Evolutionary conservation across 2,113 vertebrate genomes (phyloP).

Genomic region (Rhodinocichla rosea): DNA sequence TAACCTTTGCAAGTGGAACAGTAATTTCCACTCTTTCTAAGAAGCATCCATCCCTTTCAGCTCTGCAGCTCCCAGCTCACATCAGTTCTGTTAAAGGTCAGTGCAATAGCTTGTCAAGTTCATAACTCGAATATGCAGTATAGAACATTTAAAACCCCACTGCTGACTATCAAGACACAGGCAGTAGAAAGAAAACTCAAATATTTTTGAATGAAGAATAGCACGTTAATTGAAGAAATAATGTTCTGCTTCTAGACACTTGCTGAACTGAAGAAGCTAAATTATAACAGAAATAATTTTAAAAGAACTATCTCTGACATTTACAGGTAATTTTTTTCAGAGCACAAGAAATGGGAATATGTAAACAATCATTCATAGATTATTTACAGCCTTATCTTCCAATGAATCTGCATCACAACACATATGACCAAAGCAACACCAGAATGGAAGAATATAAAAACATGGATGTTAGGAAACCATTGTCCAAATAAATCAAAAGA

Average conservation of each 20-base stretch:
- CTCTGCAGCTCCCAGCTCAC: neutral
- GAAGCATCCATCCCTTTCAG: neutral
- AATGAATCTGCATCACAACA: neutral
- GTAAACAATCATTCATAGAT: neutral
- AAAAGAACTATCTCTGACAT: neutral
- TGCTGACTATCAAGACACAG: neutral
- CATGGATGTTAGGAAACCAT: neutral
- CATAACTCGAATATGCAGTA: neutral
- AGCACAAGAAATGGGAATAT: neutral
- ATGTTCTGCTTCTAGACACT: neutral
- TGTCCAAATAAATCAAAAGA: neutral
- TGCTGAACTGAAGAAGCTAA: neutral
- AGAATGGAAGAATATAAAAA: neutral
- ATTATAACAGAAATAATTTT: neutral
- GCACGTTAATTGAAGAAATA: neutral
- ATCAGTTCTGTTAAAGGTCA: neutral
- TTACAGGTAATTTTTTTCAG: neutral
- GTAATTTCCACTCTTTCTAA: neutral
- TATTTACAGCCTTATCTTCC: neutral
- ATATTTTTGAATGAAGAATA: neutral
- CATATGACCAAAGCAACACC: neutral
- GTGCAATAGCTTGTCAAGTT: neutral
- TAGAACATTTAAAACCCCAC: neutral
- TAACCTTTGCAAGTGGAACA: neutral
- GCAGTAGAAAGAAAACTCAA: neutral